Percentiles rank a stretch among this genome's conserved stretches.
These are phyloP conservation scores for Eueides isabella DNA, from an alignment of 1,140 invertebrate genomes.

Conservation along the genomic window DNA sequence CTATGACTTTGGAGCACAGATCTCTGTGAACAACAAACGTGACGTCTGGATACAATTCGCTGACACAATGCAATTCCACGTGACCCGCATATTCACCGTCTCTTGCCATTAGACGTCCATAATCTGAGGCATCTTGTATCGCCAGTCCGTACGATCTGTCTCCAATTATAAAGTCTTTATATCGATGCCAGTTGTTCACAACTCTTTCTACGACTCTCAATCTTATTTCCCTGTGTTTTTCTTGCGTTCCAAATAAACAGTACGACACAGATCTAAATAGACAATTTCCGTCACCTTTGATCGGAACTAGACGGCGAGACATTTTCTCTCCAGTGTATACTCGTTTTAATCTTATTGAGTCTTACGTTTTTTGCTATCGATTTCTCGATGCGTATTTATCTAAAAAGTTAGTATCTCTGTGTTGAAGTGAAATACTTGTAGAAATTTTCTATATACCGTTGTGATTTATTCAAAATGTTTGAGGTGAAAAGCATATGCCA, in stretches of 20 bases:
- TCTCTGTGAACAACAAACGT: conserved; percentile 68
- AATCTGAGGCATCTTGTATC: conserved; percentile 52
- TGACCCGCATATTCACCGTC: conserved; percentile 73
- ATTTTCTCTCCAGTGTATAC: conserved; percentile 42
- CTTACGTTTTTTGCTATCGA: conserved; percentile 25
- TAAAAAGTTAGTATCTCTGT: conserved; percentile 11
- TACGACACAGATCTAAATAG: conserved; percentile 71
- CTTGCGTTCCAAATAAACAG: conserved; percentile 67
- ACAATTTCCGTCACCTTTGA: conserved; percentile 71
- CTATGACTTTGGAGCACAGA: conserved; percentile 57
- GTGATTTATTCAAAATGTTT: background rate
- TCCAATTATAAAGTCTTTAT: conserved; percentile 72
- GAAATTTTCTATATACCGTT: background rate
- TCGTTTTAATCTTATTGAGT: conserved; percentile 28
- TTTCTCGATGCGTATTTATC: conserved; percentile 31
- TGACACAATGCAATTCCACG: conserved; percentile 65
- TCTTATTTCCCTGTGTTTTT: conserved; percentile 64
- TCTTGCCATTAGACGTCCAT: conserved; percentile 56
- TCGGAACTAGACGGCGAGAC: conserved; percentile 58
- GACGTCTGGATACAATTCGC: conserved; percentile 60
- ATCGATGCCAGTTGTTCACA: conserved; percentile 63
- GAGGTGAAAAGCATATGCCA: background rate
- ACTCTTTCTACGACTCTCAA: conserved; percentile 60
- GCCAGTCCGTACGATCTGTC: conserved; percentile 61
- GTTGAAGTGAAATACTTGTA: background rate